Evolutionary conservation across 2,888 invertebrate species (phyloP).

Genomic region (Podabrus alpinus): DNA sequence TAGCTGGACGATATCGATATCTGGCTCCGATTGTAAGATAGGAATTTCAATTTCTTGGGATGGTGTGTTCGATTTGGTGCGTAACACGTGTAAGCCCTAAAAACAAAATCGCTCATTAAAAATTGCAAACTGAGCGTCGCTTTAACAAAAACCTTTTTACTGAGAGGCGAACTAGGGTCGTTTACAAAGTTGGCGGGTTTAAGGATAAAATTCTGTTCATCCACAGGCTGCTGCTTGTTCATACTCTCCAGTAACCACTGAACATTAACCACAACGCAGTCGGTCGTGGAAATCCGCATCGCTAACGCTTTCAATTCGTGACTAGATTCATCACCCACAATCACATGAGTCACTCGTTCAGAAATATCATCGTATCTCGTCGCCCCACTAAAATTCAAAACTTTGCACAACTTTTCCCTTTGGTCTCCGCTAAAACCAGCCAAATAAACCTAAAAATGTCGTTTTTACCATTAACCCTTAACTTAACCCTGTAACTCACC

Average conservation of each 20-base stretch:
- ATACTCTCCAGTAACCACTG: constrained; percentile 81
- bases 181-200: constrained; percentile 27
- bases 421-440: constrained; percentile 68
- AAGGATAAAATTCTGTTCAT: constrained; percentile 58
- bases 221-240: constrained; percentile 61
- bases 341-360: constrained; percentile 79
- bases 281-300: constrained; percentile 32
- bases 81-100: constrained; percentile 48
- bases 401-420: constrained; percentile 69
- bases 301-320: constrained; percentile 55
- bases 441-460: constrained; percentile 63
- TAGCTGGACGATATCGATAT: constrained; percentile 44
- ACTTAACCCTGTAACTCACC: constrained; percentile 59
- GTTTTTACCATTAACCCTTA: neutral
- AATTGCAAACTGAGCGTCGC: neutral
- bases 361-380: constrained; percentile 77
- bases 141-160: constrained; percentile 57
- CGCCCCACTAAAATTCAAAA: constrained; percentile 81
- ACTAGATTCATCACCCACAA: constrained; percentile 66
- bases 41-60: neutral
- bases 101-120: constrained; percentile 19
- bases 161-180: constrained; percentile 59
- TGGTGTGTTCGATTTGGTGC: constrained; percentile 38
- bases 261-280: constrained; percentile 63
- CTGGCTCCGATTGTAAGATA: constrained; percentile 27